Base-by-base conservation (phyloP, 2,888 invertebrate species). In the Glaucopsyche alexis region DNA sequence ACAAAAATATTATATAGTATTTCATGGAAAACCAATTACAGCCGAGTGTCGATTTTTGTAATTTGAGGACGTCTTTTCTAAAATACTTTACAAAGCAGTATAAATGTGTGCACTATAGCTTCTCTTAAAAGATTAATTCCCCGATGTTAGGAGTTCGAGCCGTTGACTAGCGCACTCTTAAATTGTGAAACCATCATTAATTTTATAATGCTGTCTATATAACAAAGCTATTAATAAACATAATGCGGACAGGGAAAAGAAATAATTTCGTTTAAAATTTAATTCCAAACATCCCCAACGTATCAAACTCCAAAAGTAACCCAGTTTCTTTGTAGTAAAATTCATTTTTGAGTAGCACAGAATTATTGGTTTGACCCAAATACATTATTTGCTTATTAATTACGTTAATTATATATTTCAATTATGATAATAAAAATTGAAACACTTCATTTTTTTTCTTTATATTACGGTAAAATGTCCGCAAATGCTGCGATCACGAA, bases 361-460 rank as follows among this genome's bases (percentile, higher is more conserved):
- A 49, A 47, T 69, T 69, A 69, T 69, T 47, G 29, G 47, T 69
- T 49, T 69, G 69, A 69, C 69, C 69, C 49, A 47, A 69, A 69
- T 69, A 69, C 69, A 69, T 69, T 47, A 69, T 69, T 69, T 47
- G 19, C 49, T 69, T 47, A 47, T 69, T 69, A 69, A 69, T 49
- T 69, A 69, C 29, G 69, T 19, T 69, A 49, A 69, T 69, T 29
- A 11, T 45, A n/a, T 45, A 69, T 69, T 69, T 69, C 69, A 47
- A 29, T 69, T 69, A 19, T 49, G 16, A n/a, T 69, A 49, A 47
- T 29, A 29, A 69, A 13, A 67, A 45, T 67, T 29, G 13, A 69
- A 69, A 69, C 29, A 66, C 40, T 65, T 14, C 66, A 40, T 66
- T 66, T 66, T 66, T 66, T 66, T 42, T 66, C n/a, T 38, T 38